Conservation (phyloP, 2,888 invertebrate genomes). For the Amblyjoppa fuscipennis region DNA sequence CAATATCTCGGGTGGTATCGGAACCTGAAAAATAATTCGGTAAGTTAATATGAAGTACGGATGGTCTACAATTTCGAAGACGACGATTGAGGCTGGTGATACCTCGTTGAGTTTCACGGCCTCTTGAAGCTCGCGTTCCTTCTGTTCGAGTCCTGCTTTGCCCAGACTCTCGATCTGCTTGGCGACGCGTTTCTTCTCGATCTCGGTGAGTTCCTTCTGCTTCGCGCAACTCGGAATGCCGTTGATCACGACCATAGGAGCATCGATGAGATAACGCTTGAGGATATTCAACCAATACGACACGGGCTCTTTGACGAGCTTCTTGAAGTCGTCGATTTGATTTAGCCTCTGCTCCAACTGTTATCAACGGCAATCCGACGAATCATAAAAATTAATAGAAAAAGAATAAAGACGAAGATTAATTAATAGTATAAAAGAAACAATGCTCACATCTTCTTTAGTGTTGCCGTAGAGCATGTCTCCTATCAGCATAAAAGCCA, state of each 20-base stretch:
- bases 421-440: background rate
- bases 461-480: conserved; percentile 93
- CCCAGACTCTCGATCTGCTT: conserved; percentile 89
- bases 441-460: conserved; percentile 89
- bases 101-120: conserved; percentile 92
- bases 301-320: conserved; percentile 88
- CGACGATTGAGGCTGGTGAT: background rate
- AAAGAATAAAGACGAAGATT: background rate
- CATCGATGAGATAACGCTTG: conserved; percentile 89
- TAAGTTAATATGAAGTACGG: background rate
- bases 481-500: conserved; percentile 92
- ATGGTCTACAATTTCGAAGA: conserved; percentile 12
- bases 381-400: background rate
- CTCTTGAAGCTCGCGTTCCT: conserved; percentile 87
- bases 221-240: conserved; percentile 89
- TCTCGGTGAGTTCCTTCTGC: conserved; percentile 89
- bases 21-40: conserved; percentile 85
- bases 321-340: conserved; percentile 88
- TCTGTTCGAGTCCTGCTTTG: conserved; percentile 89
- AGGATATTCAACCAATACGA: conserved; percentile 91
- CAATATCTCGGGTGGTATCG: conserved; percentile 90
- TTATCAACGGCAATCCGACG: conserved; percentile 23
- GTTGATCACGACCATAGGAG: conserved; percentile 88
- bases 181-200: conserved; percentile 91
- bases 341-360: conserved; percentile 91